Evolutionary conservation across 2,113 vertebrate genomes (phyloP).

Genomic region (Toxotes jaculatrix): DNA sequence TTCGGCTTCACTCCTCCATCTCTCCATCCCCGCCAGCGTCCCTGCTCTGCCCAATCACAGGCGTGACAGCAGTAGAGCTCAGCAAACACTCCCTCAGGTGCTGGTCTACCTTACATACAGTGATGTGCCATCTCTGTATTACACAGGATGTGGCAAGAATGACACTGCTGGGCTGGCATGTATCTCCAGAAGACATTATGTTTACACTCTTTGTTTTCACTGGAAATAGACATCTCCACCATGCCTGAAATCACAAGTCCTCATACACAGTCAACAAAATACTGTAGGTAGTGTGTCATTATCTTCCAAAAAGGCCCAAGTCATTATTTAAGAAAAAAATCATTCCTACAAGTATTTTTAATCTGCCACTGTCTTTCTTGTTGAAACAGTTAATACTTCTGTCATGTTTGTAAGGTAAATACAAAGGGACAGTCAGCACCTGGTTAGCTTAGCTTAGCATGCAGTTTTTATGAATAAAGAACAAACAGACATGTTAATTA

Average conservation of each 20-base stretch:
- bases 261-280: neutral
- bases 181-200: slow-evolving; percentile 42
- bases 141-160: slow-evolving; percentile 38
- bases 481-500: neutral
- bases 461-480: too few species aligned
- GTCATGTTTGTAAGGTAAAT: neutral
- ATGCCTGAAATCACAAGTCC: slow-evolving; percentile 16
- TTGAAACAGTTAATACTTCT: neutral
- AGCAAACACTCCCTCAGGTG: slow-evolving; percentile 64
- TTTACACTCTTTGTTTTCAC: slow-evolving; percentile 45
- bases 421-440: neutral
- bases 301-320: neutral
- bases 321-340: neutral
- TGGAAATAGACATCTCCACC: slow-evolving; percentile 41
- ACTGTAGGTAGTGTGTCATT: slow-evolving; percentile 2
- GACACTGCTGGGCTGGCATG: slow-evolving; percentile 36
- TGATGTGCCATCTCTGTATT: slow-evolving; percentile 50
- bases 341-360: neutral
- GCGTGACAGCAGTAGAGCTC: slow-evolving; percentile 49
- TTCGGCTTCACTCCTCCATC: slow-evolving; percentile 41
- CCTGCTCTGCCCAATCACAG: slow-evolving; percentile 55
- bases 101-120: slow-evolving; percentile 50
- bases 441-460: neutral
- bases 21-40: slow-evolving; percentile 51
- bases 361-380: neutral